Conservation (phyloP, 2,113 vertebrate species). For the Cygnus atratus region DNA sequence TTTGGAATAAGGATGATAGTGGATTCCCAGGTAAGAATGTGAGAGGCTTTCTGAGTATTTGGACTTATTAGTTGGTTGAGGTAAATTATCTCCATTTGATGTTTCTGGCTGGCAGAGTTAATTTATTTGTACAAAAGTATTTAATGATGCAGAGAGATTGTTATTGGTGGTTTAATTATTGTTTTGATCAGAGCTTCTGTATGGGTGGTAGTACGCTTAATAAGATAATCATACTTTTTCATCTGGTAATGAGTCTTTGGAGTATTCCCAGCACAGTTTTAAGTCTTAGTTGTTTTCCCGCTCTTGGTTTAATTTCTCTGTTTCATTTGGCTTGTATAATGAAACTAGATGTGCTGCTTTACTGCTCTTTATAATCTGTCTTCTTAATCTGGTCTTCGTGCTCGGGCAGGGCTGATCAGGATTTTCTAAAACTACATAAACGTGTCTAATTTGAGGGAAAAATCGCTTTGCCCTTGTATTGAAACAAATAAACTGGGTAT, state of each 20-base stretch:
- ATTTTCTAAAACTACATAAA: conserved; percentile 1
- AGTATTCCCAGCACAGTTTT: conserved; percentile 62
- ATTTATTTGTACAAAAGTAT: conserved; percentile 66
- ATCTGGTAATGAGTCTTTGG: conserved; percentile 69
- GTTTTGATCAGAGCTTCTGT: conserved; percentile 64
- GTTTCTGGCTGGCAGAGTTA: conserved; percentile 54
- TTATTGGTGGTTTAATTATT: conserved; percentile 70
- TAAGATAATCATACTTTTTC: conserved; percentile 71
- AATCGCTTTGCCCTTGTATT: not conserved
- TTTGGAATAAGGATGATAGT: not conserved
- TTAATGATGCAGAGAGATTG: conserved; percentile 57
- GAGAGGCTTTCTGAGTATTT: conserved; percentile 10
- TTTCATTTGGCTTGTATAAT: conserved; percentile 46
- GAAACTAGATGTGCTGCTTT: not conserved
- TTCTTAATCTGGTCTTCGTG: not conserved
- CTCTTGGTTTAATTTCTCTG: conserved; percentile 50
- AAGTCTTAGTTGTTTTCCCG: conserved; percentile 49
- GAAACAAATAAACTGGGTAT: not conserved
- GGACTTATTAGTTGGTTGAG: not conserved
- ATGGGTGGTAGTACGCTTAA: conserved; percentile 62
- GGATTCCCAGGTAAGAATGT: not conserved
- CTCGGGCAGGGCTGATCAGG: not conserved
- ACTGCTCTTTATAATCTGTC: not conserved
- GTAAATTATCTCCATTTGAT: conserved; percentile 57
- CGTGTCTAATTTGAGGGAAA: not conserved